A percentile compares a stretch with the other conserved stretches of the same genome.
These are phyloP conservation scores for Colletes latitarsis DNA, from an alignment of 1,140 invertebrate genomes.

Conservation along the genomic window DNA sequence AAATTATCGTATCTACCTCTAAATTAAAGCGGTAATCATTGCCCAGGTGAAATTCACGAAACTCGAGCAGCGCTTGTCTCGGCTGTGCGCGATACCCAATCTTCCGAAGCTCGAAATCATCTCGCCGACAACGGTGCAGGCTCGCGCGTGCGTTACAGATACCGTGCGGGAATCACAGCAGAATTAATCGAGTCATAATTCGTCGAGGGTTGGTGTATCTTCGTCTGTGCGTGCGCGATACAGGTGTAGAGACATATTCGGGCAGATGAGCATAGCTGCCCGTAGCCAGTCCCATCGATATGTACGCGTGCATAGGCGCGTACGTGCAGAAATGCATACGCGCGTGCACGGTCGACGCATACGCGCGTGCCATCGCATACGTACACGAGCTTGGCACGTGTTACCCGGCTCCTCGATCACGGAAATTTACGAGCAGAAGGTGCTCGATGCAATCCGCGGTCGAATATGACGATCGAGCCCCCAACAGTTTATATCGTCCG, in stretches of 20 bases:
- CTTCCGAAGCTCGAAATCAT: not conserved
- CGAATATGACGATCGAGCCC: constrained; percentile 17
- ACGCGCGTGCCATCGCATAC: constrained; percentile 27
- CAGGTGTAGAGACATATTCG: not conserved
- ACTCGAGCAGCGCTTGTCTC: not conserved
- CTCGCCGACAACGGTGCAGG: not conserved
- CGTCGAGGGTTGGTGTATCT: constrained; percentile 24
- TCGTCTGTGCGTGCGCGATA: constrained; percentile 3
- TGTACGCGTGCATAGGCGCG: constrained; percentile 3
- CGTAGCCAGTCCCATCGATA: not conserved
- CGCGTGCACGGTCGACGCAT: not conserved
- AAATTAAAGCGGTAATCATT: not conserved
- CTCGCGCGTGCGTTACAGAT: not conserved
- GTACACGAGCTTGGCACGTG: constrained; percentile 1
- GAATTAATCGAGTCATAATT: constrained; percentile 45
- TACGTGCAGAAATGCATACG: constrained; percentile 41
- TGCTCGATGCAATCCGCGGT: constrained; percentile 29
- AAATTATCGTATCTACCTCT: not conserved
- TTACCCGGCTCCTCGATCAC: constrained; percentile 47
- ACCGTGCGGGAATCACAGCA: not conserved
- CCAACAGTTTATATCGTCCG: not conserved
- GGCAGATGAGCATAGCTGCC: constrained; percentile 14
- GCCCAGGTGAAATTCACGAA: not conserved
- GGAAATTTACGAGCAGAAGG: constrained; percentile 50
- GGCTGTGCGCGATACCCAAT: not conserved